Evolutionary conservation across 1,140 invertebrate genomes (phyloP).

Genomic region (Philaenus spumarius): DNA sequence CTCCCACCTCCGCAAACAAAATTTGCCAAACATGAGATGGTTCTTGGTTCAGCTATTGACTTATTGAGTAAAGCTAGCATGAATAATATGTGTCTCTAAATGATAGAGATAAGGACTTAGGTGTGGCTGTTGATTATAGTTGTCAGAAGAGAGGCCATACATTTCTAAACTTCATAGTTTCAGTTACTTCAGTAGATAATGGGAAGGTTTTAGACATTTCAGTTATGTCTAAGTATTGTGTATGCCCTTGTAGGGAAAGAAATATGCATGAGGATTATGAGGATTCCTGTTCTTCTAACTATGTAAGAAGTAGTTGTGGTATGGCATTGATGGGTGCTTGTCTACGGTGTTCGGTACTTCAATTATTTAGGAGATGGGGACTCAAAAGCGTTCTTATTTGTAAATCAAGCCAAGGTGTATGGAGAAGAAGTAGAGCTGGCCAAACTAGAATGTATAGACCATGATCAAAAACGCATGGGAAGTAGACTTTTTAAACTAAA

Average conservation of each 20-base stretch:
- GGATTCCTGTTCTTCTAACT: constrained; percentile 24
- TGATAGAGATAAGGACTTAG: constrained; percentile 4
- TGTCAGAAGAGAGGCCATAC: constrained; percentile 25
- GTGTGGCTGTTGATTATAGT: constrained; percentile 24
- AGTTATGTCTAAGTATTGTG: constrained; percentile 20
- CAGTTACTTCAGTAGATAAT: not conserved
- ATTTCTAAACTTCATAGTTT: constrained; percentile 22
- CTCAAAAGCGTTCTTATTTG: too few species aligned
- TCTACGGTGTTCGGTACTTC: not conserved
- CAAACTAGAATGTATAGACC: constrained; percentile 26
- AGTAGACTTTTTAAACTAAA: not conserved
- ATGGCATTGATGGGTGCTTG: constrained; percentile 21
- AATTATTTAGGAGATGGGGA: too few species aligned
- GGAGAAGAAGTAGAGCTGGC: constrained; percentile 18
- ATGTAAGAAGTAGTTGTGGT: constrained; percentile 22
- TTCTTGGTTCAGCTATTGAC: not conserved
- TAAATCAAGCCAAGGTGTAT: constrained; percentile 19
- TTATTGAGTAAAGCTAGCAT: not conserved
- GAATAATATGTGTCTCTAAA: not conserved
- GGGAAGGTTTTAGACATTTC: constrained; percentile 22
- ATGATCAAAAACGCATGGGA: constrained; percentile 22
- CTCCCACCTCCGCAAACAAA: not conserved
- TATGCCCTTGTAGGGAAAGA: not conserved
- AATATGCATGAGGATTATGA: not conserved
- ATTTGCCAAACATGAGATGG: constrained; percentile 2